Conservation (phyloP, 2,797 vertebrate genomes). For the Mormyrus proboscirostris region DNA sequence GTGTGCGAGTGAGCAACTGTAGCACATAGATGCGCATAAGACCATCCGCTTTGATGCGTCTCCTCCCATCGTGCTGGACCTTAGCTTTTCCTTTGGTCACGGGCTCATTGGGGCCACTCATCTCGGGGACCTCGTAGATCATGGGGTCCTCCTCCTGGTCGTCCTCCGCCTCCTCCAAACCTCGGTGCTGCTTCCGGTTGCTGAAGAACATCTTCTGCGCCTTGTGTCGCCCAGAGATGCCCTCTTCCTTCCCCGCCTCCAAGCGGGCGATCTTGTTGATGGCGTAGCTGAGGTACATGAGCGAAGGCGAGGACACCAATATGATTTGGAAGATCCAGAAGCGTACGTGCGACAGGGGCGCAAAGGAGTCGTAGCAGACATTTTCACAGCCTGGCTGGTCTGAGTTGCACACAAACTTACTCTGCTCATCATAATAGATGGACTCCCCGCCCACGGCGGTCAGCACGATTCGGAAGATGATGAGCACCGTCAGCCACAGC, state of each 20-base stretch:
- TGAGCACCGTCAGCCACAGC: constrained; percentile 85
- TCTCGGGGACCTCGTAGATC: constrained; percentile 76
- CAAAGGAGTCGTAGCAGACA: constrained; percentile 87
- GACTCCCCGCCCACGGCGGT: constrained; percentile 90
- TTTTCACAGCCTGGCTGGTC: constrained; percentile 91
- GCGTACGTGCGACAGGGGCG: constrained; percentile 85
- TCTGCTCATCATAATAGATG: constrained; percentile 92
- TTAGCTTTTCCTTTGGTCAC: constrained; percentile 56
- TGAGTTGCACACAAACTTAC: constrained; percentile 90
- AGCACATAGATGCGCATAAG: constrained; percentile 86
- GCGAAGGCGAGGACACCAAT: constrained; percentile 77
- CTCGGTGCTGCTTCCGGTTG: constrained; percentile 60
- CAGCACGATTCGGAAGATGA: constrained; percentile 89
- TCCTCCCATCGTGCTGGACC: constrained; percentile 75
- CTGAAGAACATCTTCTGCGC: constrained; percentile 46
- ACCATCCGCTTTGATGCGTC: constrained; percentile 78
- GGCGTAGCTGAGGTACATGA: constrained; percentile 88
- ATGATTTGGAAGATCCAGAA: constrained; percentile 98
- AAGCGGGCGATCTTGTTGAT: constrained; percentile 80
- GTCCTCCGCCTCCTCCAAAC: constrained; percentile 58
- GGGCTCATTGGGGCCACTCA: constrained; percentile 57
- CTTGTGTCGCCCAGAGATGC: constrained; percentile 49
- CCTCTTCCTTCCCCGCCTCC: constrained; percentile 59
- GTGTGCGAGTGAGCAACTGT: constrained; percentile 75
- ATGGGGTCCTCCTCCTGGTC: constrained; percentile 69